Evolutionary conservation across 2,797 vertebrate species (phyloP).

Genomic region (Phaenicophaeus curvirostris): DNA sequence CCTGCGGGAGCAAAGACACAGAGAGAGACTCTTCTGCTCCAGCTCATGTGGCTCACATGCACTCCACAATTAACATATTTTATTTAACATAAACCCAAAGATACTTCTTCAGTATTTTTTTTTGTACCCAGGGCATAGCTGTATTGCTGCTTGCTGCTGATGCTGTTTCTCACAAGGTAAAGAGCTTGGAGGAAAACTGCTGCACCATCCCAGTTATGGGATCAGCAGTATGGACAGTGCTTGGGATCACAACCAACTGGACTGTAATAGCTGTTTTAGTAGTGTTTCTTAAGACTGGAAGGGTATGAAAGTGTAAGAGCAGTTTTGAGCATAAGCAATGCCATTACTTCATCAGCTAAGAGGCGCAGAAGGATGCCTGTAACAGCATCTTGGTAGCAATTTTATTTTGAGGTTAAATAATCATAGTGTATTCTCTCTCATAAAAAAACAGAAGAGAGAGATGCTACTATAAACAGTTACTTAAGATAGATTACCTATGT

Average conservation of each 20-base stretch:
- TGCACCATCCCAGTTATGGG: neutral
- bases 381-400: neutral
- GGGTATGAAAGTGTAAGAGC: neutral
- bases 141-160: neutral
- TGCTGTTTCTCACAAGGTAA: neutral
- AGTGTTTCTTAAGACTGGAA: neutral
- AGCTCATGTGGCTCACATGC: accelerated
- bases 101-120: neutral
- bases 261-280: neutral
- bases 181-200: neutral
- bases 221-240: neutral
- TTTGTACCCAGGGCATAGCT: neutral
- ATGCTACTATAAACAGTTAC: neutral
- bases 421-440: accelerated
- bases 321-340: neutral
- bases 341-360: neutral
- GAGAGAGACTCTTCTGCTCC: neutral
- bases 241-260: neutral
- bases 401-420: neutral
- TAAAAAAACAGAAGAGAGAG: neutral
- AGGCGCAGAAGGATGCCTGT: neutral
- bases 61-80: neutral
- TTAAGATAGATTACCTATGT: neutral
- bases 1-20: neutral
- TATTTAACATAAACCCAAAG: neutral